phyloP scores from a whole-genome alignment of 2,113 vertebrate species.

The Anser brachyrhynchus region DNA sequence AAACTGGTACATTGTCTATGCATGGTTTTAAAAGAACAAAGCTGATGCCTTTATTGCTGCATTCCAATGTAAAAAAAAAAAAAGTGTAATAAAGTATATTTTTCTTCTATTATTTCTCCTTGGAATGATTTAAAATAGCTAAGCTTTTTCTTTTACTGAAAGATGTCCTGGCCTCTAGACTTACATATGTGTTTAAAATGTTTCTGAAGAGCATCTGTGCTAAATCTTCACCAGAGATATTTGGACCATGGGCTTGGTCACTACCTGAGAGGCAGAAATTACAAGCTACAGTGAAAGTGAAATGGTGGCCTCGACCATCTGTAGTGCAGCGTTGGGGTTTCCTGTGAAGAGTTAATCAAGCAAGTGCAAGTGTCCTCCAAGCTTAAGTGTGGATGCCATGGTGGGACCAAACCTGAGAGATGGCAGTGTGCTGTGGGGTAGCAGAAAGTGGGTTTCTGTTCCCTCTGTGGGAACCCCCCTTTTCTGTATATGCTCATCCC shows the following conservation, averaged over 20 bases:
- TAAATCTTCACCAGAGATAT: background rate
- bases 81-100: accelerated
- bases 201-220: background rate
- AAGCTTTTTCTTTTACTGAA: background rate
- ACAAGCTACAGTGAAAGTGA: too few relatives aligned
- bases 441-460: background rate
- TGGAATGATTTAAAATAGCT: background rate
- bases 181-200: background rate
- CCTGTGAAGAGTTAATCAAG: background rate
- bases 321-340: background rate
- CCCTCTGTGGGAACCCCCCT: background rate
- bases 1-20: background rate
- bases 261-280: accelerated
- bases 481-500: too few relatives aligned
- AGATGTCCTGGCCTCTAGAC: background rate
- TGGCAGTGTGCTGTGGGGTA: background rate
- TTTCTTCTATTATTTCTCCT: background rate
- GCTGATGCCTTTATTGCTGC: background rate
- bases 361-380: background rate
- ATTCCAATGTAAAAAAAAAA: background rate
- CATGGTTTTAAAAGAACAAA: background rate
- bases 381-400: accelerated
- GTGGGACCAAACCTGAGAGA: background rate
- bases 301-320: background rate
- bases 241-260: background rate